These are phyloP conservation scores for Apis dorsata DNA, from an alignment of 1,140 invertebrate species.

Conservation along the genomic window DNA sequence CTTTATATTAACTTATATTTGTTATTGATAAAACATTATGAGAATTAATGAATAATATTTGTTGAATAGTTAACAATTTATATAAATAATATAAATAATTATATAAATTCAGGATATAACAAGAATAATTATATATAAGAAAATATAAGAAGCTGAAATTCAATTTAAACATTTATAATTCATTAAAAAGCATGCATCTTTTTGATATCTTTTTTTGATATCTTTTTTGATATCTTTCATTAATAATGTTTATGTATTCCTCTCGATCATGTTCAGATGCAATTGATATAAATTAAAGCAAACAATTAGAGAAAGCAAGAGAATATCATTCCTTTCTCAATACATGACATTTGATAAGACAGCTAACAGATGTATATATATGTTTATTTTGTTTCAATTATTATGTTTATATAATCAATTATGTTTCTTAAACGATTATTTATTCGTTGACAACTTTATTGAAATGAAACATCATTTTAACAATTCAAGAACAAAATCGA, in stretches of 20 bases:
- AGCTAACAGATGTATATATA: conserved; percentile 44
- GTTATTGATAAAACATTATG: neutral
- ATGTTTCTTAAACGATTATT: conserved; percentile 4
- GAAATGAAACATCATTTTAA: conserved; percentile 37
- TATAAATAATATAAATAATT: too few species aligned
- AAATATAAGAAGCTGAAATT: neutral
- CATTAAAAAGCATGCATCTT: neutral
- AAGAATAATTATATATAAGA: too few species aligned
- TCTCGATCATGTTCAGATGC: conserved; percentile 25
- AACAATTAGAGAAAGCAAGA: conserved; percentile 55
- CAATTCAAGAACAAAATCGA: neutral
- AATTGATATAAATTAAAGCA: conserved; percentile 64
- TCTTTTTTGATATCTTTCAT: neutral
- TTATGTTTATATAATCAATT: too few species aligned
- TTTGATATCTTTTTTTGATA: neutral
- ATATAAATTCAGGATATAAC: too few species aligned
- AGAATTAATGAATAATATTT: neutral
- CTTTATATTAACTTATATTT: neutral
- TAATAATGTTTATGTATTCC: neutral
- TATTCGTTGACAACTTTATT: conserved; percentile 8
- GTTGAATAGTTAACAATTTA: neutral
- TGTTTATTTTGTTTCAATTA: neutral
- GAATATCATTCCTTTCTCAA: conserved; percentile 3
- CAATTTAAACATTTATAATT: neutral
- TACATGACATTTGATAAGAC: conserved; percentile 34